Base-by-base conservation (phyloP, 2,797 vertebrate species). In the Rhinatrema bivittatum region DNA sequence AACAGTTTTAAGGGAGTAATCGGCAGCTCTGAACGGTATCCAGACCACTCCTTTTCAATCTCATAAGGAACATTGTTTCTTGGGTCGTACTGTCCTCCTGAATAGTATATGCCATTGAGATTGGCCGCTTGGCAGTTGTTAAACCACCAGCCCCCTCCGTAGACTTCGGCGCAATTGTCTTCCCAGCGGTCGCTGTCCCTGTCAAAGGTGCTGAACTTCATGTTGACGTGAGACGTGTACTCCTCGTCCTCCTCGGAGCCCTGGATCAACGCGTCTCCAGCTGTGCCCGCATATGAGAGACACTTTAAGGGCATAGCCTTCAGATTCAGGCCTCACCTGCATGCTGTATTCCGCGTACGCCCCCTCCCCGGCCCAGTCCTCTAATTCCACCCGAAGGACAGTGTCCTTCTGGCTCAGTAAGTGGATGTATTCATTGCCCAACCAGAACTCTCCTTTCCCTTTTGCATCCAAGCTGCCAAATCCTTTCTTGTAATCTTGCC, bases 121-220 rank as follows among this genome's bases (percentile, higher is more conserved):
- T 98, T 97, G 32, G 88, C 89, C 0, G 85, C 65, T 62, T 85
- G 91, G 56, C 95, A 97, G 53, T 74, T 88, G 56, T 93, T 88
- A 68, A 92, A 96, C 94, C 95, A 98, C 95, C 95, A 98, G 3
- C 95, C 95, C 0, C 91, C 91, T 1, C 93, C 92, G 0, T 85
- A 90, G 42, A 79, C 42, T 59, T 86, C 80, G 0, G 93, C 92
- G 1, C 93, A 97, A 45, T 81, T 95, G 57, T 82, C 84, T 31
- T 80, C 89, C 84, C 84, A 91, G 1, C 17, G 69, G 52, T 94
- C 93, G 3, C 68, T 77, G 41, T 96, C 93, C 39, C 7, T 71
- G 67, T 98, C 91, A 0, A 82, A 91, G n/a, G 93, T 93, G 68
- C 92, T 94, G 70, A 98, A 97, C 20, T 56, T 78, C 91, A 90